phyloP scores from a whole-genome alignment of 2,113 vertebrate genomes.

The Esox niger region DNA sequence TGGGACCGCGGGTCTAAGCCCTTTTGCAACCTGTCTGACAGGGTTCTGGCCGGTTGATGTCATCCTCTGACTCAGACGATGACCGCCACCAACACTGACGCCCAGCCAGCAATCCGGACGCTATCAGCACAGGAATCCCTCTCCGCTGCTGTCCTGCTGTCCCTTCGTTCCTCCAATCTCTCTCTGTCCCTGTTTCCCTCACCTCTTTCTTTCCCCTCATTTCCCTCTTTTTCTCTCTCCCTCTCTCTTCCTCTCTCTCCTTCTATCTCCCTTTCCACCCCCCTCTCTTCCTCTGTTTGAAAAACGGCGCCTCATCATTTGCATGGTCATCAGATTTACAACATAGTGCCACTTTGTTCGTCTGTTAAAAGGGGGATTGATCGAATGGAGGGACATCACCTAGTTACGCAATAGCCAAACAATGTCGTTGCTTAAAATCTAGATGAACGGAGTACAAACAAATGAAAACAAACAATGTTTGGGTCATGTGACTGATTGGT shows the following conservation, averaged over 20 bases:
- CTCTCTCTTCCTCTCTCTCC: background rate
- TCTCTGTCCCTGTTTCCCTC: too few relatives aligned
- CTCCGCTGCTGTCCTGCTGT: constrained; percentile 33
- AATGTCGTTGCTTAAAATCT: constrained; percentile 17
- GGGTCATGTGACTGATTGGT: background rate
- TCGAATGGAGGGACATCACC: constrained; percentile 60
- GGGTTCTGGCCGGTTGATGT: constrained; percentile 73
- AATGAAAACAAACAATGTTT: background rate
- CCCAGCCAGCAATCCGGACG: constrained; percentile 65
- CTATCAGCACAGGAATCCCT: constrained; percentile 68
- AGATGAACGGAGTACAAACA: background rate
- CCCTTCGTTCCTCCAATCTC: too few relatives aligned
- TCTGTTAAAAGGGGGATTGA: constrained; percentile 23
- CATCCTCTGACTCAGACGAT: constrained; percentile 77
- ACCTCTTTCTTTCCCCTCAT: too few relatives aligned
- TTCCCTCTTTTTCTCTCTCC: too few relatives aligned
- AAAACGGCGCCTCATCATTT: constrained; percentile 59
- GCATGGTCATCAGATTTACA: constrained; percentile 63
- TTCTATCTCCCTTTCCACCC: background rate
- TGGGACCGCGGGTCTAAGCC: constrained; percentile 72
- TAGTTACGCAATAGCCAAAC: constrained; percentile 51
- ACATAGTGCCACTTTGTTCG: constrained; percentile 41
- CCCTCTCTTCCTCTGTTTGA: constrained; percentile 13
- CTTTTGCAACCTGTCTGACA: constrained; percentile 73
- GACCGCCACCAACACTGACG: constrained; percentile 67